Evolutionary conservation across 2,797 vertebrate genomes (phyloP).

Genomic region (Phalloptychus januarius): DNA sequence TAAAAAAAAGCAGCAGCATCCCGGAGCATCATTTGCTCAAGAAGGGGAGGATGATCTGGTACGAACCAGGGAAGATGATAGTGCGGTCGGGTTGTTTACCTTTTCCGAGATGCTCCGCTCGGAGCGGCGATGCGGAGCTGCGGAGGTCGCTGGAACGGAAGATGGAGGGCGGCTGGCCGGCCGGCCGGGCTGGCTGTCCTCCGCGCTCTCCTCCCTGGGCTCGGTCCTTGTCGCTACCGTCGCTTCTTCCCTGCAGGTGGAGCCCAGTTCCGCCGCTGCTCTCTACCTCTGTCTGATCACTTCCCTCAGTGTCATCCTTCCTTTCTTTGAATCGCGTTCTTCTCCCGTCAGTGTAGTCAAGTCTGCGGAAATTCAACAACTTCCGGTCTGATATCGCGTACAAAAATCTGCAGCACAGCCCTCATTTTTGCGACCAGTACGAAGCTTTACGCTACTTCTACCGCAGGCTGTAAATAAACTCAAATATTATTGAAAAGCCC

Average conservation of each 20-base stretch:
- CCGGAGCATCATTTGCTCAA: too few relatives aligned
- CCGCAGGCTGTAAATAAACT: not conserved
- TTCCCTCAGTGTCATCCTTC: not conserved
- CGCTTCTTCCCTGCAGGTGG: not conserved
- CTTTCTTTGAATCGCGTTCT: conserved; percentile 7
- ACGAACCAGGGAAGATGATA: not conserved
- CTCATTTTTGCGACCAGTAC: not conserved
- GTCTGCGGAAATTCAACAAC: not conserved
- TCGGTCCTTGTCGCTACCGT: not conserved
- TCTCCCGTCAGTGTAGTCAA: not conserved
- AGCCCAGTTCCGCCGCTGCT: not conserved
- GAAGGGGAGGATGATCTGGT: not conserved
- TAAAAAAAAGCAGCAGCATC: not conserved
- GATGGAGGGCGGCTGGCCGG: not conserved
- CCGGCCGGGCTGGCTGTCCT: not conserved
- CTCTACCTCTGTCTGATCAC: not conserved
- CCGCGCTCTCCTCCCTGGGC: not conserved
- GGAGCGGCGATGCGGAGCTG: not conserved
- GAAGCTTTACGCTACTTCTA: not conserved
- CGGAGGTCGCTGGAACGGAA: not conserved
- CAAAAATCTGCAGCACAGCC: not conserved
- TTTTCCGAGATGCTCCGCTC: not conserved
- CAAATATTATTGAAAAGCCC: too few relatives aligned
- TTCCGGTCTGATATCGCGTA: not conserved
- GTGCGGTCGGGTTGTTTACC: not conserved